These are phyloP conservation scores for Siphlonurus alternatus DNA, from an alignment of 2,888 invertebrate genomes.

Conservation along the genomic window DNA sequence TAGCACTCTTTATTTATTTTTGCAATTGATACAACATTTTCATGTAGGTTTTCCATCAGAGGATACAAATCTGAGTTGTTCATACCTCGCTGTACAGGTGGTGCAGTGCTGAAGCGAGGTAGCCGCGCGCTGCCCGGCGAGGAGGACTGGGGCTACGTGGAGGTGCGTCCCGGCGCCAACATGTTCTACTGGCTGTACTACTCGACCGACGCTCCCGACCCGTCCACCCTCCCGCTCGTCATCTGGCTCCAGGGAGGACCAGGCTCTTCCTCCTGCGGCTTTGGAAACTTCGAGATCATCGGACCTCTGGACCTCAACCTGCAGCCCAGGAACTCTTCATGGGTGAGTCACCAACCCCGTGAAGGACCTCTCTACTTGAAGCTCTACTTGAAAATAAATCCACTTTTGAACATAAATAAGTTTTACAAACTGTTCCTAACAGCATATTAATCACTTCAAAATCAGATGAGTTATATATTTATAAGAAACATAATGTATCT, in stretches of 20 bases:
- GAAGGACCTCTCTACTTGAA: background rate
- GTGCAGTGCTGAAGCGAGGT: background rate
- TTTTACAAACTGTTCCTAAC: background rate
- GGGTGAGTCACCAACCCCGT: conserved; percentile 37
- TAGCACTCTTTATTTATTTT: no score
- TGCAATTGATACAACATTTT: no score
- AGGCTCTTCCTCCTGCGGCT: conserved; percentile 60
- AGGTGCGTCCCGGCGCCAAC: conserved; percentile 53
- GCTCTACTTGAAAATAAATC: background rate
- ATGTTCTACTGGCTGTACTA: conserved; percentile 83
- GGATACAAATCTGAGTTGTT: no score
- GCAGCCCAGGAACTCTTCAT: conserved; percentile 51
- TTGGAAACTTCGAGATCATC: conserved; percentile 74
- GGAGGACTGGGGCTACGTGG: conserved; percentile 58
- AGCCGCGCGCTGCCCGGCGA: conserved; percentile 25
- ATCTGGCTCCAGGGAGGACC: conserved; percentile 86
- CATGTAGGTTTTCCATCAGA: no score
- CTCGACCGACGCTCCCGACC: conserved; percentile 33
- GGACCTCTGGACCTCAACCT: conserved; percentile 54
- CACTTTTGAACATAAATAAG: background rate
- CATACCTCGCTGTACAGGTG: no score
- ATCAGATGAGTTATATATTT: no score
- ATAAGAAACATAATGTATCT: background rate
- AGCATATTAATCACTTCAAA: background rate
- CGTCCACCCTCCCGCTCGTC: conserved; percentile 53